phyloP scores from a whole-genome alignment of 2,888 invertebrate genomes.

The Drosophila demipolita region DNA sequence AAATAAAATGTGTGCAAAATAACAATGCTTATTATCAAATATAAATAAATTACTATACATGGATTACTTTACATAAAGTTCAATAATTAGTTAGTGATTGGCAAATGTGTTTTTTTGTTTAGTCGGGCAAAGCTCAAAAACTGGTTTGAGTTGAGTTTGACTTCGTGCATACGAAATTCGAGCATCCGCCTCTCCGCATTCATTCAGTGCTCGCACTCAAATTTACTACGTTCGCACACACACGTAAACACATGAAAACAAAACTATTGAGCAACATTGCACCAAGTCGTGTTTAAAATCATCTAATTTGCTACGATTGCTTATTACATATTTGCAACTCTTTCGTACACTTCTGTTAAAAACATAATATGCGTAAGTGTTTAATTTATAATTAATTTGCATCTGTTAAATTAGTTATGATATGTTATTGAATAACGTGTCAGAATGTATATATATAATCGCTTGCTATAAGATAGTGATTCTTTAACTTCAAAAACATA shows the following conservation, averaged over 20 bases:
- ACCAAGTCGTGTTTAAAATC: slow-evolving; percentile 6
- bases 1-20: slow-evolving; percentile 24
- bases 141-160: slow-evolving; percentile 64
- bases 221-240: slow-evolving; percentile 23
- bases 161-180: slow-evolving; percentile 41
- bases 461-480: background rate
- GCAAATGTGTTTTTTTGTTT: slow-evolving; percentile 19
- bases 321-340: background rate
- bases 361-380: slow-evolving; percentile 51
- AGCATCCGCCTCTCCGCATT: slow-evolving; percentile 18
- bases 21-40: background rate
- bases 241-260: slow-evolving; percentile 36
- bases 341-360: slow-evolving; percentile 5
- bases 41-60: slow-evolving; percentile 2
- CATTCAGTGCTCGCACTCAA: slow-evolving; percentile 34
- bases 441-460: background rate
- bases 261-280: slow-evolving; percentile 20
- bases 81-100: slow-evolving; percentile 18
- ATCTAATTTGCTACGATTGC: slow-evolving; percentile 12
- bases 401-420: slow-evolving; percentile 1
- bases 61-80: background rate
- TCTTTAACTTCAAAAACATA: background rate
- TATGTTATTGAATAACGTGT: background rate
- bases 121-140: slow-evolving; percentile 48
- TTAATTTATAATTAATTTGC: slow-evolving; percentile 9